phyloP scores from a whole-genome alignment of 2,113 vertebrate species.

The Mormyrus iriodes region DNA sequence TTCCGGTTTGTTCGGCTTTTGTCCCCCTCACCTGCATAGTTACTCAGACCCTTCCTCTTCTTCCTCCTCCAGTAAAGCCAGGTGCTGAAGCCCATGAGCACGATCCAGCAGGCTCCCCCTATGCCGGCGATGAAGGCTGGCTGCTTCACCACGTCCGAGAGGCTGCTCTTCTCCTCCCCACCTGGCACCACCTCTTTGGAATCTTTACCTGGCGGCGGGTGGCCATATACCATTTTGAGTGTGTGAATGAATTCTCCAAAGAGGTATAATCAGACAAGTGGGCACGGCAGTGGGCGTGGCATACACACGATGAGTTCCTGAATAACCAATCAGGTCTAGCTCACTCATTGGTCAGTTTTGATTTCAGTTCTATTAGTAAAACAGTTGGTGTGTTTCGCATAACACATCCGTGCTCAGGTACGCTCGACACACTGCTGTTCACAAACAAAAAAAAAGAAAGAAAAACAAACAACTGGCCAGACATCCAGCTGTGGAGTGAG shows the following conservation, averaged over 20 bases:
- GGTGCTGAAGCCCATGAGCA: conserved; percentile 94
- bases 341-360: not conserved
- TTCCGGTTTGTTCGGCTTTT: not conserved
- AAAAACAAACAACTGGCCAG: not conserved
- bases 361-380: not conserved
- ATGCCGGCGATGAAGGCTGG: conserved; percentile 92
- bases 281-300: not conserved
- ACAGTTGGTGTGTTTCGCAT: not conserved
- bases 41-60: conserved; percentile 95
- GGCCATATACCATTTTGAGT: not conserved
- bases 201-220: conserved; percentile 47
- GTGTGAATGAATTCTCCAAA: not conserved
- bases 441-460: not conserved
- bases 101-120: conserved; percentile 92
- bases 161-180: conserved; percentile 79
- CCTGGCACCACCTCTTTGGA: conserved; percentile 80
- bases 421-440: not conserved
- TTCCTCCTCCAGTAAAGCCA: conserved; percentile 94
- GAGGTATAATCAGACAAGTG: not conserved
- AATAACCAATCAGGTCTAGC: not conserved
- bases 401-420: not conserved
- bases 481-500: not conserved
- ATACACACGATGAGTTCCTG: not conserved
- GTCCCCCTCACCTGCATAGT: conserved; percentile 82
- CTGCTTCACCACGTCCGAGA: conserved; percentile 91